These are phyloP conservation scores for Lithophane socia DNA, from an alignment of 2,888 invertebrate species.

Conservation along the genomic window DNA sequence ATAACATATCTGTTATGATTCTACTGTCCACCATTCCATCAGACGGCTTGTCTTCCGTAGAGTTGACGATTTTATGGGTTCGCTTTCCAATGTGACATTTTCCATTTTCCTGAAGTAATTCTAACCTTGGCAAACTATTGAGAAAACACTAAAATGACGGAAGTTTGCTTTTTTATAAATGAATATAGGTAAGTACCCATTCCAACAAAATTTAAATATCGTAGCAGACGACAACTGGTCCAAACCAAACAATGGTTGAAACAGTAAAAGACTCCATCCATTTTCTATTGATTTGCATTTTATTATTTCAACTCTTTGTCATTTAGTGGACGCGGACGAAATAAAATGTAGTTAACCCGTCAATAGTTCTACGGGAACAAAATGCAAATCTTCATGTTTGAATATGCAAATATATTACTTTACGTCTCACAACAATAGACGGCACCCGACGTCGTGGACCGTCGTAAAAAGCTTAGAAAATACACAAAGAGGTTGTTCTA, in stretches of 20 bases:
- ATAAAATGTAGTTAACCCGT: conserved; percentile 78
- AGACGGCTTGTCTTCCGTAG: neutral
- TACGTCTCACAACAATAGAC: conserved; percentile 76
- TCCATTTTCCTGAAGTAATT: neutral
- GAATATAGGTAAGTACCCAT: neutral
- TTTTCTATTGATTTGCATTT: conserved; percentile 82
- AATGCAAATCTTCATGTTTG: conserved; percentile 84
- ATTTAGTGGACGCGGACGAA: conserved; percentile 70
- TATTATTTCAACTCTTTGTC: conserved; percentile 83
- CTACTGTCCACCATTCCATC: neutral
- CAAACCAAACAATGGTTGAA: conserved; percentile 53
- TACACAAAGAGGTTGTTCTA: conserved; percentile 82
- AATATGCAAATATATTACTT: conserved; percentile 87
- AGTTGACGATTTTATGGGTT: neutral
- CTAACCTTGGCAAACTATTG: neutral
- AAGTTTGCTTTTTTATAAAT: conserved; percentile 11
- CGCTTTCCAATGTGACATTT: neutral
- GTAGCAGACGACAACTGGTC: conserved; percentile 38
- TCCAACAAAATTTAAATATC: conserved; percentile 33
- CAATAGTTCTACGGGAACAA: conserved; percentile 77
- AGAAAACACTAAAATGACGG: conserved; percentile 8
- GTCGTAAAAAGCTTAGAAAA: conserved; percentile 86
- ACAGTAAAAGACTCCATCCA: conserved; percentile 70
- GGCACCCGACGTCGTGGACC: conserved; percentile 75
- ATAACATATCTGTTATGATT: neutral